Base-by-base conservation (phyloP, 2,113 vertebrate species). In the Nyctibius bracteatus region DNA sequence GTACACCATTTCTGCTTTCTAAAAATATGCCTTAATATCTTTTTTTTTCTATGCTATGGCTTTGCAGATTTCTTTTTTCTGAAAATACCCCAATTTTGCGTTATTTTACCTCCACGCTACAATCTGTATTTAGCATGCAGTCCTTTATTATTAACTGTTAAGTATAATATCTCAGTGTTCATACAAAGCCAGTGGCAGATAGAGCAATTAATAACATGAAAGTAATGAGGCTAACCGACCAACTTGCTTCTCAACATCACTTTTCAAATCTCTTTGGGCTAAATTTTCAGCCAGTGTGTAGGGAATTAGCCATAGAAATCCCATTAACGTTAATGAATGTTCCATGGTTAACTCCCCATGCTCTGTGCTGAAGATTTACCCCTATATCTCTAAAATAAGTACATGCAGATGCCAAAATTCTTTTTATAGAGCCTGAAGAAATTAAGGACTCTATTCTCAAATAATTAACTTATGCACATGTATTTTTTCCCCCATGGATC, bases 301-400 rank as follows among this genome's bases (percentile, higher is more conserved):
- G 95, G 90, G 92, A 97, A 97, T 97, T 96, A 97, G 75, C 82
- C 93, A 95, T n/a, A 97, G 93, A 86, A 94, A 97, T 97, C 89
- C 92, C 94, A 97, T 97, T 96, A 96, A 86, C 66, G 8, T 94
- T 97, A 98, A 97, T 87, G 94, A 94, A 83, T 91, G 91, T 80
- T 97, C 86, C 94, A 90, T 93, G 62, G 86, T 39, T 92, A 97
- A 97, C 90, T 98, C 79, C 86, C 91, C 44, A 81, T 14, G 63
- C 84, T 96, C 84, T 52, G 80, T 86, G 95, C 82, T 92, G 63
- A 97, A 97, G 91, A 96, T 83, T 94, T 97, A 91, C 63, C 81
- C 79, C 83, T 95, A 81, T 97, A 96, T 95, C 94, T 96, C 97
- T 94, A 89, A 98, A 98, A 96, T 91, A 96, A 98, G 95, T 96